phyloP scores from a whole-genome alignment of 2,888 invertebrate species.

The Caenorhabditis plicata region DNA sequence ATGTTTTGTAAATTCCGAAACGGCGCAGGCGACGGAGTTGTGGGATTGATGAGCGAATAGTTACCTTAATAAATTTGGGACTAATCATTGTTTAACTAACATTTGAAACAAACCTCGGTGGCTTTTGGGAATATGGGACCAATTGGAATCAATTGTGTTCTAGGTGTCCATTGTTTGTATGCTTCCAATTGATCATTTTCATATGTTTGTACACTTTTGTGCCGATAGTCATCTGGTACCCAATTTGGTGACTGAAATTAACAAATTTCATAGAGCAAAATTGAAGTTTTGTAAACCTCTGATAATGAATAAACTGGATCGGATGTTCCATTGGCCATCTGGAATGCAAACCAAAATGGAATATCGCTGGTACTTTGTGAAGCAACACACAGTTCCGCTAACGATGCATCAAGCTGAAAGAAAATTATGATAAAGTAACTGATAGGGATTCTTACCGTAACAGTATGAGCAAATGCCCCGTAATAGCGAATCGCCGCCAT shows the following conservation, averaged over 20 bases:
- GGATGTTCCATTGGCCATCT: constrained; percentile 33
- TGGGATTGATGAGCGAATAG: constrained; percentile 33
- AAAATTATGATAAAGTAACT: neutral
- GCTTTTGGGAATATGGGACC: constrained; percentile 39
- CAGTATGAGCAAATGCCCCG: constrained; percentile 30
- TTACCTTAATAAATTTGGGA: constrained; percentile 13
- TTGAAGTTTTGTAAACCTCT: no score
- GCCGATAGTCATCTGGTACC: constrained; percentile 18
- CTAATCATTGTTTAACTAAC: neutral
- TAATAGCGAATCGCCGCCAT: constrained; percentile 30
- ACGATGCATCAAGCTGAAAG: constrained; percentile 38
- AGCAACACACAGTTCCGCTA: constrained; percentile 39
- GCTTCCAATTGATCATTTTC: constrained; percentile 25
- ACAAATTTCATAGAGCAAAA: no score
- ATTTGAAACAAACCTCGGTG: constrained; percentile 17
- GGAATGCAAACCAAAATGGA: constrained; percentile 39
- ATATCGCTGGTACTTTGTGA: constrained; percentile 39
- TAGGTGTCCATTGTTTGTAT: constrained; percentile 34
- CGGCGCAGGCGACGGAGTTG: constrained; percentile 42
- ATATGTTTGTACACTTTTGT: constrained; percentile 16
- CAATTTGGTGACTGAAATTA: constrained; percentile 24
- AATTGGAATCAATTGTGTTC: constrained; percentile 37
- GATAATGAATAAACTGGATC: constrained; percentile 22
- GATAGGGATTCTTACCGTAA: constrained; percentile 20
- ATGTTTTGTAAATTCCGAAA: constrained; percentile 34